A percentile compares a stretch with the other conserved stretches of the same genome.
phyloP scores from a whole-genome alignment of 2,113 vertebrate species.

The Grallaria varia region DNA sequence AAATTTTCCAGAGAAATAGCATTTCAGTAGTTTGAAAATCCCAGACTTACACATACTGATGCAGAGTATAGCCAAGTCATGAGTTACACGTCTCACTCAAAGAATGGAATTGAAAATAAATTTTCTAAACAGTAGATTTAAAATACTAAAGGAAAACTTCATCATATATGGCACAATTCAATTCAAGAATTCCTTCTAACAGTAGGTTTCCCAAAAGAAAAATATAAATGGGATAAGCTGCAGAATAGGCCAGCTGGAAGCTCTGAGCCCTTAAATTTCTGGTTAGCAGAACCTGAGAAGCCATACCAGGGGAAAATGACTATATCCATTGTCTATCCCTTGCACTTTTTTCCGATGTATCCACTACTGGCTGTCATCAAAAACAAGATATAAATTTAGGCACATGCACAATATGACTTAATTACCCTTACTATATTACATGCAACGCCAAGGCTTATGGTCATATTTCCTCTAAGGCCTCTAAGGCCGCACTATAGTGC shows the following conservation, averaged over 20 bases:
- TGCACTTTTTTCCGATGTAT: background rate
- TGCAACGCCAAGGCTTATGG: background rate
- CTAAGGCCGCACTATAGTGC: background rate
- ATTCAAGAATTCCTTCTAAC: background rate
- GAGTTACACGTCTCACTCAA: background rate
- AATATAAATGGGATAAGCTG: background rate
- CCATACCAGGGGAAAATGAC: background rate
- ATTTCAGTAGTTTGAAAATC: background rate
- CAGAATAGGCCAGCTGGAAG: background rate
- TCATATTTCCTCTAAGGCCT: background rate
- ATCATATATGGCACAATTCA: background rate
- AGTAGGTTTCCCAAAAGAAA: background rate
- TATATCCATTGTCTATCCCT: background rate
- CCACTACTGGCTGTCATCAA: background rate
- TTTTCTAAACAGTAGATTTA: background rate
- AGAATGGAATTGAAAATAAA: background rate
- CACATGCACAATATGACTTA: background rate
- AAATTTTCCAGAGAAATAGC: background rate
- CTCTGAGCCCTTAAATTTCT: background rate
- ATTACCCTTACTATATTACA: background rate
- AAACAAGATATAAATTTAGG: background rate
- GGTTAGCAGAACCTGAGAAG: background rate
- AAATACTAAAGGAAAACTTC: background rate
- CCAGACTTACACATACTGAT: background rate
- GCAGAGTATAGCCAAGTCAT: accelerated